Percentiles rank a stretch among this genome's conserved stretches.
Evolutionary conservation across 2,888 invertebrate genomes (phyloP).

Genomic region (Glaucopsyche alexis): DNA sequence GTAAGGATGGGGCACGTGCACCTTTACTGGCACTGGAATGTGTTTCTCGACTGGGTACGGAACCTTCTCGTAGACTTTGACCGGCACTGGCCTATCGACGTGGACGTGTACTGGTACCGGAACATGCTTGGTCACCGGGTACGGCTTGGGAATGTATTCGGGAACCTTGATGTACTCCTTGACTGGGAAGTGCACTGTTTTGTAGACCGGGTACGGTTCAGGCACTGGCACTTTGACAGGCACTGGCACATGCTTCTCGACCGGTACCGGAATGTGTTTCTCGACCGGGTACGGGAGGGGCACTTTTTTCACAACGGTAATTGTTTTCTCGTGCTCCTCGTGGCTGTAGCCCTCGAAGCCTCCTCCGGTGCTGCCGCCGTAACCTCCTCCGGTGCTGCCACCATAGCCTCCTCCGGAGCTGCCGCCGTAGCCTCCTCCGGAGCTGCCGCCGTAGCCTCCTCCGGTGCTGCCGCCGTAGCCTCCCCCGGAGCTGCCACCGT

Average conservation of each 20-base stretch:
- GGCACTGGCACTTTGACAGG: constrained; percentile 86
- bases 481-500: no score
- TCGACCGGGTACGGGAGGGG: constrained; percentile 86
- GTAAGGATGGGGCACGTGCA: constrained; percentile 85
- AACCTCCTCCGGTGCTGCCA: constrained; percentile 43
- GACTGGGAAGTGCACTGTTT: constrained; percentile 83
- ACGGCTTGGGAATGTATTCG: constrained; percentile 83
- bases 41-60: constrained; percentile 87
- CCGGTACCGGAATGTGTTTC: constrained; percentile 83
- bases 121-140: constrained; percentile 84
- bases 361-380: constrained; percentile 42
- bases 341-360: constrained; percentile 47
- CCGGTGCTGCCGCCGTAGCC: constrained; percentile 44
- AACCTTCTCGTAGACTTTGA: constrained; percentile 79
- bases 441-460: constrained; percentile 44
- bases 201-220: constrained; percentile 85
- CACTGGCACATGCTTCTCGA: constrained; percentile 83
- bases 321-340: constrained; percentile 81
- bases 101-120: constrained; percentile 84
- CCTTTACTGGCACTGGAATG: constrained; percentile 84
- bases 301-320: constrained; percentile 86
- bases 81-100: constrained; percentile 84
- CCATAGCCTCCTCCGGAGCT: constrained; percentile 44
- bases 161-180: constrained; percentile 84
- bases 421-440: constrained; percentile 45